Percentiles rank a stretch among this genome's conserved stretches.
Evolutionary conservation across 1,140 invertebrate genomes (phyloP).

Genomic region (Vanessa tameamea): DNA sequence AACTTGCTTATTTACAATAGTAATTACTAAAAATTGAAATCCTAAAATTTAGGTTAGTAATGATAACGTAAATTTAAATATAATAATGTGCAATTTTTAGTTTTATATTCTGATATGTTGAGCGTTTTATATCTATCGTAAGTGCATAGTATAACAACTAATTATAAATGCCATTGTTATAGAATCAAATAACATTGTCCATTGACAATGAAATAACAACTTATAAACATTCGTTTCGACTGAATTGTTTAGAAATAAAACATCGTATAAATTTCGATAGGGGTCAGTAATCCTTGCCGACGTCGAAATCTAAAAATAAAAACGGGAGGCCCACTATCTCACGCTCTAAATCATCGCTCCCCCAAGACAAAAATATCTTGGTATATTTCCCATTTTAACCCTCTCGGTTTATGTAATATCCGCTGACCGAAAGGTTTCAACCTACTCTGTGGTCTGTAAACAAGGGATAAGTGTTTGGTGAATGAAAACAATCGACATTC

Average conservation of each 20-base stretch:
- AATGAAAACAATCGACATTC: not conserved
- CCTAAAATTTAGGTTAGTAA: no score
- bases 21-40: no score
- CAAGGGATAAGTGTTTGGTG: conserved; percentile 8
- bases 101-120: not conserved
- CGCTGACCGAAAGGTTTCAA: conserved; percentile 43
- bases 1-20: no score
- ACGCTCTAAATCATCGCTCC: conserved; percentile 58
- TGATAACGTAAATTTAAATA: no score
- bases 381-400: conserved; percentile 51
- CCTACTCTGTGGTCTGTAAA: conserved; percentile 22
- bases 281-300: conserved; percentile 20
- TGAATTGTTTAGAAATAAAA: not conserved
- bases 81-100: no score
- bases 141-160: no score
- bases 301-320: conserved; percentile 45
- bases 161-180: not conserved
- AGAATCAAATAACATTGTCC: not conserved
- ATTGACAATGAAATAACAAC: not conserved
- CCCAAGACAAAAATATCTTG: conserved; percentile 56
- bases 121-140: no score
- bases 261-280: not conserved
- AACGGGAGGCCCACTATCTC: conserved; percentile 44
- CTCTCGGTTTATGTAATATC: conserved; percentile 56
- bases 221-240: not conserved